A percentile compares a stretch with the other conserved stretches of the same genome.
Conservation (phyloP, 2,797 vertebrate genomes). For the Myotis pilosus region DNA sequence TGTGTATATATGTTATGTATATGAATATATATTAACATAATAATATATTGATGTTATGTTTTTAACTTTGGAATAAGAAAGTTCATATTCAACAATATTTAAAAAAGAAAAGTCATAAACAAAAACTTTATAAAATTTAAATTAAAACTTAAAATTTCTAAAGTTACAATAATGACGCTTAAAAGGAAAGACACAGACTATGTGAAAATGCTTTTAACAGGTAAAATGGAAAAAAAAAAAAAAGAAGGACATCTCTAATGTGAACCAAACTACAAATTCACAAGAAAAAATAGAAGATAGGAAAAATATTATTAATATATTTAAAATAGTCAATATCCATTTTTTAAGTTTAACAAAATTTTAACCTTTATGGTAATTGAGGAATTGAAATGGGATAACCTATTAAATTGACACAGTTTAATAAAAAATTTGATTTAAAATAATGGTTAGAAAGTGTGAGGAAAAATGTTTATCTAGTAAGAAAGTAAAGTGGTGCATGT, state of each 20-base stretch:
- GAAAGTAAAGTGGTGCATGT: background rate
- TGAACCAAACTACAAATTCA: background rate
- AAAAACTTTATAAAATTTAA: background rate
- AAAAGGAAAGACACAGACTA: background rate
- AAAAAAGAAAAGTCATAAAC: background rate
- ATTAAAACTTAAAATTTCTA: background rate
- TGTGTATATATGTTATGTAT: background rate
- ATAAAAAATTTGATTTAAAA: slow-evolving; percentile 6
- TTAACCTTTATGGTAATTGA: background rate
- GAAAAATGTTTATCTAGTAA: background rate
- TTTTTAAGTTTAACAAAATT: background rate
- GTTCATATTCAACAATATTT: background rate
- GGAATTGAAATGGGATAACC: background rate
- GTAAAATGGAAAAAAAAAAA: background rate
- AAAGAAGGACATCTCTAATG: background rate
- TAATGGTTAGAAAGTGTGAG: background rate
- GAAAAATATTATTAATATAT: background rate
- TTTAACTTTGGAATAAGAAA: background rate
- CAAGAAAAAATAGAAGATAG: background rate
- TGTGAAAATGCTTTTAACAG: background rate
- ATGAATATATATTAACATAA: background rate
- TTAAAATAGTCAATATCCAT: background rate
- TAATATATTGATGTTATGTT: background rate
- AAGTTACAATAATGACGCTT: background rate
- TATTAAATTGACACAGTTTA: background rate